These are phyloP conservation scores for Tylochromis polylepis DNA, from an alignment of 2,113 vertebrate genomes.

Conservation along the genomic window DNA sequence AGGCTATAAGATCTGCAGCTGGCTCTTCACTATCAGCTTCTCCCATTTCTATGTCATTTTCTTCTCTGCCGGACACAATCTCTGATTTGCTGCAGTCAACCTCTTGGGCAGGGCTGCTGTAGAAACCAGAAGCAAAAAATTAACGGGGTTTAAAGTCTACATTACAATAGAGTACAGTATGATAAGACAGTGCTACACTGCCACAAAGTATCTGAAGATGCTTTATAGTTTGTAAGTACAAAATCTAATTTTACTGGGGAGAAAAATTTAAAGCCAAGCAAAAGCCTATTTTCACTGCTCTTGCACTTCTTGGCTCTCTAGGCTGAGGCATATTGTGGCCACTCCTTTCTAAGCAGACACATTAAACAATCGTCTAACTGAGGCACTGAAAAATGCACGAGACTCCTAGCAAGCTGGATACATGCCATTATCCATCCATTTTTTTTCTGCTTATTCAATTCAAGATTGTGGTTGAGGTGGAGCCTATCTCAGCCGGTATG, in stretches of 20 bases:
- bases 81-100: background rate
- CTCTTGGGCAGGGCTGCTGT: background rate
- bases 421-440: accelerated
- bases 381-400: accelerated
- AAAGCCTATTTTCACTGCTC: background rate
- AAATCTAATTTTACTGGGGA: background rate
- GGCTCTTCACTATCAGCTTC: background rate
- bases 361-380: background rate
- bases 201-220: background rate
- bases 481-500: accelerated
- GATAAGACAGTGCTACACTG: background rate
- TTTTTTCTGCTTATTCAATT: background rate
- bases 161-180: background rate
- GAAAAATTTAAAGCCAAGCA: background rate
- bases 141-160: background rate
- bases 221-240: background rate
- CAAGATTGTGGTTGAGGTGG: background rate
- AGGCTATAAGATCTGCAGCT: background rate
- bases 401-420: background rate
- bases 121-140: background rate
- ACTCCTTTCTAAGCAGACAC: background rate
- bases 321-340: background rate
- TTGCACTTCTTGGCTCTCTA: background rate
- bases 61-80: background rate
- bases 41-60: background rate